Base-by-base conservation (phyloP, 2,113 vertebrate genomes). In the Pteronura brasiliensis region DNA sequence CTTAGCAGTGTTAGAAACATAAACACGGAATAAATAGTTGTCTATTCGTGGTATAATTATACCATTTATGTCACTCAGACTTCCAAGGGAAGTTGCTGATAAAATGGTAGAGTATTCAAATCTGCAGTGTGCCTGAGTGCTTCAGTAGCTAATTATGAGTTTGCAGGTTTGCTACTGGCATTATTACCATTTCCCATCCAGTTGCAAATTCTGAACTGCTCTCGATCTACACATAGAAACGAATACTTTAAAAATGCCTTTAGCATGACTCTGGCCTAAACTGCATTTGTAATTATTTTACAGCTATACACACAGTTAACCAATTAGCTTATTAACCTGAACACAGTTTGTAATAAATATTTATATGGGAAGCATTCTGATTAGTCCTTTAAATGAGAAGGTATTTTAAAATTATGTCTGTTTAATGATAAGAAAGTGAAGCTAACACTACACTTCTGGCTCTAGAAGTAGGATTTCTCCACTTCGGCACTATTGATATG, bases 221-320 rank as follows among this genome's bases (percentile, higher is more conserved):
- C 71, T 42, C n/a, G 3, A 89, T 0, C 3, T 47, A 92, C 69
- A 89, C 72, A 57, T 90, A 82, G 44, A 97, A 98, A 98, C 12
- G 85, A 95, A 84, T 97, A 98, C 87, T 92, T 77, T 74, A 42
- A 67, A 97, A 96, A 98, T 92, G 29, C 42, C 83, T 79, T 96
- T 97, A 83, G 76, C 69, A 95, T 6, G 31, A 86, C 39, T 96
- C n/a, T 23, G 95, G 36, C 39, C 95, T 85, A 97, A 96, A 95
- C 42, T 77, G 31, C 7, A 97, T 89, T 96, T 63, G 63, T 76
- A 97, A 91, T 80, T 77, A 94, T 93, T 63, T 91, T 94, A 55
- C 2, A 93, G 81, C 59, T 67, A 82, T 49, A 85, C 25, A 72
- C 44, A 95, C 59, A 97, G 93, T 92, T 95, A 97, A 90, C 49